Conservation (phyloP, 1,140 invertebrate genomes). For the Drosophila malerkotliana region DNA sequence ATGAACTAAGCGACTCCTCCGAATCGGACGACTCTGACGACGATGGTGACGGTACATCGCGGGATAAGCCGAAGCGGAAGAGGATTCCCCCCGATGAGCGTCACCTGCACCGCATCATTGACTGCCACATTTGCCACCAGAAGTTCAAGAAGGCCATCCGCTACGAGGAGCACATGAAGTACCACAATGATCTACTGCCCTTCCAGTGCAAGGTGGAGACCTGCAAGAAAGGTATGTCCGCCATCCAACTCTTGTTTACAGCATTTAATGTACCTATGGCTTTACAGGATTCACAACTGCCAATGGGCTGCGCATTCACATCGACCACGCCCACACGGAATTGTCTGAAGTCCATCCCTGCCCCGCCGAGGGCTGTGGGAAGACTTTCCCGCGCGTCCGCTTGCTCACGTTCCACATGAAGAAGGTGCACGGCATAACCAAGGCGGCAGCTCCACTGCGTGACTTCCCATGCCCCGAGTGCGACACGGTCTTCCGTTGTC, state of each 20-base stretch:
- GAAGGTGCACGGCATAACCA: constrained; percentile 74
- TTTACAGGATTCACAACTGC: constrained; percentile 70
- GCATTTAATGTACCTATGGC: not conserved
- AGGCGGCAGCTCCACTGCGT: constrained; percentile 65
- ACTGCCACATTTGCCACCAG: constrained; percentile 80
- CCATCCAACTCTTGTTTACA: accelerated
- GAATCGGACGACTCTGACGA: constrained; percentile 38
- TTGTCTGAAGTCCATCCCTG: constrained; percentile 70
- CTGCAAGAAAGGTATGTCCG: constrained; percentile 58
- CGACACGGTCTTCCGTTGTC: constrained; percentile 78
- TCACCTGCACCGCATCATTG: constrained; percentile 72
- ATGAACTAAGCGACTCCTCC: constrained; percentile 34
- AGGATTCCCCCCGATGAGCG: constrained; percentile 66
- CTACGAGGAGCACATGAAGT: constrained; percentile 80
- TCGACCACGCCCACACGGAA: constrained; percentile 77
- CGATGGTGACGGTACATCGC: constrained; percentile 29
- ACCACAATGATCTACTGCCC: constrained; percentile 78
- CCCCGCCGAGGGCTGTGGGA: constrained; percentile 69
- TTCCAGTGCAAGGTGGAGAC: constrained; percentile 76
- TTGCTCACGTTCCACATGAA: constrained; percentile 80
- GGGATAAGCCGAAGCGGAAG: constrained; percentile 68
- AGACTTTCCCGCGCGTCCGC: constrained; percentile 74
- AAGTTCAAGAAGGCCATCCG: constrained; percentile 79
- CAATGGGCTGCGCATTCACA: constrained; percentile 74
- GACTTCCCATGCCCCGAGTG: constrained; percentile 76